Base-by-base conservation (phyloP, 23 tunicate species). In the Styela plicata region DNA sequence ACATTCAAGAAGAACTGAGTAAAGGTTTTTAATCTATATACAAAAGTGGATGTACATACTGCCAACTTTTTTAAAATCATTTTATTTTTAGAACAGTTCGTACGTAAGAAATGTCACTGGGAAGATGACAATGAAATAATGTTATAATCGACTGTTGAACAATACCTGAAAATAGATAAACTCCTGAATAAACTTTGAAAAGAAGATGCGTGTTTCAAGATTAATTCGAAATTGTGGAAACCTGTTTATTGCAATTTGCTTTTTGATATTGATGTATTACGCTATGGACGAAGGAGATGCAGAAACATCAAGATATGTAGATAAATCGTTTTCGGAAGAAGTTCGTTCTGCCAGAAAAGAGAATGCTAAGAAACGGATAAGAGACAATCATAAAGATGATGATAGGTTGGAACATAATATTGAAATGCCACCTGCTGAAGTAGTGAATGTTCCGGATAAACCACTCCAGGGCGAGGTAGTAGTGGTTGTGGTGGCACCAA, bases 171-270 rank as follows among this genome's bases (percentile, higher is more conserved):
- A 5, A 44, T n/a, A n/a, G n/a, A 44, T 13, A 44, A 13, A 44
- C 13, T 44, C 7, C 57, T 13, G 13, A 7, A 44, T 44, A 7
- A 44, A 44, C 7, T 13, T 44, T 67, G 71, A 27, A 67, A 67
- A 67, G n/a, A n/a, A n/a, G n/a, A 67, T 67, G 71, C 71, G 71
- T 67, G 71, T 67, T 25, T 52, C 81, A 44, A 25, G 81, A 52
- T n/a, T 76, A 21, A 29, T 76, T 7, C 36, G 64, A 44, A 36
- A 76, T 76, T 76, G 28, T 1, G 81, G 66, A 3, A 76, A 76
- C 66, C 5, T 76, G 64, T 52, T 76, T 27, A 24, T 76, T 44
- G 66, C 81, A 7, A 20, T 24, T 33, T 0, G 64, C 66, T 76
- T 76, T 10, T 26, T 76, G 26, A 21, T 76, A 57, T 1, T 76